Evolutionary conservation across 2,888 invertebrate genomes (phyloP).

Genomic region (Drosophila aldrichi): DNA sequence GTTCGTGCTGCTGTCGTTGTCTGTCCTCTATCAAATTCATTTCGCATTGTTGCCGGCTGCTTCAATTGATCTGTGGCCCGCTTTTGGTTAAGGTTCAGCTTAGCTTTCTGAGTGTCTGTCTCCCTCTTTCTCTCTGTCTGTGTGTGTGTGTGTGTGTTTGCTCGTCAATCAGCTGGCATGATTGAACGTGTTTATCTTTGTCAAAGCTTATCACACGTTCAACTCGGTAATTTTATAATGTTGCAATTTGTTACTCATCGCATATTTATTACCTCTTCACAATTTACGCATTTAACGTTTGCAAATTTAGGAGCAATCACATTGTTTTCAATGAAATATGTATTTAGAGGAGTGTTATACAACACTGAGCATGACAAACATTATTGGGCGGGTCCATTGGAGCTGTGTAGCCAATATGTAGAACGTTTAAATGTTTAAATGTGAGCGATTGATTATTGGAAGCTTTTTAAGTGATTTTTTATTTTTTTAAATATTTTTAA

Average conservation of each 20-base stretch:
- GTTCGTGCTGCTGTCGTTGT: constrained; percentile 8
- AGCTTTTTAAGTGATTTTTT: too few species aligned
- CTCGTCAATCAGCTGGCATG: constrained; percentile 63
- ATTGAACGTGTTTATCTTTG: constrained; percentile 66
- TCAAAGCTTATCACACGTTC: constrained; percentile 59
- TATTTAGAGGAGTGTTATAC: not conserved
- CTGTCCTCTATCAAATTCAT: constrained; percentile 40
- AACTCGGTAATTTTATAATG: constrained; percentile 57
- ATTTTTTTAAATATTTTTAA: too few species aligned
- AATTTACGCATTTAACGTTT: constrained; percentile 19
- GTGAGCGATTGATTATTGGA: too few species aligned
- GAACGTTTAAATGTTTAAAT: too few species aligned
- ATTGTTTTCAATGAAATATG: not conserved
- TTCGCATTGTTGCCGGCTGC: constrained; percentile 36
- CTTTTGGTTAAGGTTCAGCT: constrained; percentile 27
- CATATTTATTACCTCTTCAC: constrained; percentile 41
- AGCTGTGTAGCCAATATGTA: not conserved
- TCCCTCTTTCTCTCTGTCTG: not conserved
- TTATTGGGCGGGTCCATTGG: not conserved
- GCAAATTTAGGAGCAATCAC: not conserved
- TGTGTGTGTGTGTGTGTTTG: constrained; percentile 19
- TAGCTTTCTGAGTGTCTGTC: constrained; percentile 12
- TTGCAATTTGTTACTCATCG: constrained; percentile 48
- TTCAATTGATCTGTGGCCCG: constrained; percentile 59
- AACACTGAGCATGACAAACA: not conserved